phyloP scores from a whole-genome alignment of 2,797 vertebrate species.

The Rachycentron canadum region DNA sequence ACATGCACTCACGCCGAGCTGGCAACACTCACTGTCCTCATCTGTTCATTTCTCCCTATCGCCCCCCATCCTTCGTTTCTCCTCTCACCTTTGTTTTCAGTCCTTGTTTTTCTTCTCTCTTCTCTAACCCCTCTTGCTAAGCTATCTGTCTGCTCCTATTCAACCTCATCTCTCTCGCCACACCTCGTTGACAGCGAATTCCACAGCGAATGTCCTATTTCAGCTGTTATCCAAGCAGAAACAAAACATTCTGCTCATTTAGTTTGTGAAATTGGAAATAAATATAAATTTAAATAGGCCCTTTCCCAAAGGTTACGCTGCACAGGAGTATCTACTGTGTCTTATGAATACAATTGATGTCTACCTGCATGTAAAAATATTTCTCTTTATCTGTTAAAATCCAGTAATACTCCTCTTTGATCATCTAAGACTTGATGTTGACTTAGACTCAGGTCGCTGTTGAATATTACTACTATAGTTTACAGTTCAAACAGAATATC shows the following conservation, averaged over 20 bases:
- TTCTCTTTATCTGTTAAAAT: slow-evolving; percentile 1
- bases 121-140: slow-evolving; percentile 51
- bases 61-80: slow-evolving; percentile 43
- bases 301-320: slow-evolving; percentile 47
- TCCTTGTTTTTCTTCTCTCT: slow-evolving; percentile 60
- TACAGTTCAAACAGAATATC: neutral
- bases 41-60: slow-evolving; percentile 65
- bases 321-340: slow-evolving; percentile 24
- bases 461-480: neutral
- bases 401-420: neutral
- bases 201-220: slow-evolving; percentile 64
- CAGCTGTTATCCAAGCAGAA: slow-evolving; percentile 64
- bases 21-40: slow-evolving; percentile 62
- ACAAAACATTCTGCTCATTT: slow-evolving; percentile 69
- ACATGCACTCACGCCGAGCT: slow-evolving; percentile 41
- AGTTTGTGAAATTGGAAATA: slow-evolving; percentile 65
- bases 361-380: neutral
- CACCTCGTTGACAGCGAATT: slow-evolving; percentile 69
- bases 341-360: slow-evolving; percentile 15
- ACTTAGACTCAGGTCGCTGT: neutral
- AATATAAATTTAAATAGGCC: slow-evolving; percentile 63
- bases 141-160: slow-evolving; percentile 71
- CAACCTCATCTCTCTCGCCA: slow-evolving; percentile 64
- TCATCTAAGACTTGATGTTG: neutral
- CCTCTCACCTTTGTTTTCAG: slow-evolving; percentile 73